A percentile compares a stretch with the other conserved stretches of the same genome.
phyloP scores from a whole-genome alignment of 37 sponge, comb jelly and placozoan species.

The Theonella swinhoei region DNA sequence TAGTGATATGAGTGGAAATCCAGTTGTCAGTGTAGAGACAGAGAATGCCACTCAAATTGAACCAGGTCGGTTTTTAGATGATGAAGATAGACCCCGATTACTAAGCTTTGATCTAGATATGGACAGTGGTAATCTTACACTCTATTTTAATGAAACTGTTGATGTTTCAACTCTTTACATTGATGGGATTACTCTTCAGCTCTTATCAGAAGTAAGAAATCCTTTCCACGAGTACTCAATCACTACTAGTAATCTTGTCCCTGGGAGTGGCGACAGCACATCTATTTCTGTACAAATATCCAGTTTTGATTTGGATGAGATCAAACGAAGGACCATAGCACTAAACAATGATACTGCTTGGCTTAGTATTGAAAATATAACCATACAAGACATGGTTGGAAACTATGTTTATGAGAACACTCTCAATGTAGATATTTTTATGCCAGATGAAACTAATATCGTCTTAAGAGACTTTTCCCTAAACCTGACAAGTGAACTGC shows the following conservation, averaged over 20 bases:
- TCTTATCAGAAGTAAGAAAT: slow-evolving; percentile 38
- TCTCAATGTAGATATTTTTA: slow-evolving; percentile 29
- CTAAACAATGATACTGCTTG: slow-evolving; percentile 21
- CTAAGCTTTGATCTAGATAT: slow-evolving; percentile 74
- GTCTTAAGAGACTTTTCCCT: slow-evolving; percentile 60
- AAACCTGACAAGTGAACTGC: slow-evolving; percentile 62
- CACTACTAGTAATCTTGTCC: slow-evolving; percentile 45
- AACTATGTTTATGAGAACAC: slow-evolving; percentile 47
- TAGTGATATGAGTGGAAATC: slow-evolving; percentile 77
- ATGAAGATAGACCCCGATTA: slow-evolving; percentile 59
- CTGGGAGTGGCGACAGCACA: slow-evolving; percentile 41
- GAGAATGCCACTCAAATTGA: slow-evolving; percentile 43
- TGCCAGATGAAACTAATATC: slow-evolving; percentile 49
- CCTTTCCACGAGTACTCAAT: slow-evolving; percentile 53
- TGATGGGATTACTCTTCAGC: slow-evolving; percentile 58
- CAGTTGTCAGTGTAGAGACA: slow-evolving; percentile 26
- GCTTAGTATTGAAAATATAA: slow-evolving; percentile 41
- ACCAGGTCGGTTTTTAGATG: slow-evolving; percentile 52
- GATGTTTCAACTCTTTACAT: slow-evolving; percentile 64
- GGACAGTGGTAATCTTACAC: slow-evolving; percentile 58
- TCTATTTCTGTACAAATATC: slow-evolving; percentile 49
- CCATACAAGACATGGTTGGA: slow-evolving; percentile 82
- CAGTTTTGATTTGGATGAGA: slow-evolving; percentile 69
- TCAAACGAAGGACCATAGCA: slow-evolving; percentile 80
- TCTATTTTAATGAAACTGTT: slow-evolving; percentile 77